Base-by-base conservation (phyloP, 2,113 vertebrate species). In the Dasypus novemcinctus region DNA sequence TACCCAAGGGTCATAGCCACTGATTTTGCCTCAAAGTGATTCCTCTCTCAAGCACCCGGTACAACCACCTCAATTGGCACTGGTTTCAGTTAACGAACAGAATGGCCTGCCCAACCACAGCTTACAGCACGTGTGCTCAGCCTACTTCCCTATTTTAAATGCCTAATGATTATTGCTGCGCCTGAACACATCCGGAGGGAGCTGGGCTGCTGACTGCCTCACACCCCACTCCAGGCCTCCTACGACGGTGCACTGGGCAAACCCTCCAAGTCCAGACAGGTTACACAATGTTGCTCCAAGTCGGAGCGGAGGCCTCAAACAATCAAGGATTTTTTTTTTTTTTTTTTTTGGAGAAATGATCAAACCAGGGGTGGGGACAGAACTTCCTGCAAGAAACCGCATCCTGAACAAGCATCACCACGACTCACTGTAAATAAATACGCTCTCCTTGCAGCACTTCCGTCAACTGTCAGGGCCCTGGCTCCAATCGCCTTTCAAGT, bases 351-450 rank as follows among this genome's bases (percentile, higher is more conserved):
- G 98, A 98, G 98, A 98, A 98, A 98, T 98, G 98, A 99, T 99
- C 98, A 99, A 98, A 99, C 98, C 96, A 95, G 98, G 98, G 98
- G 98, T 98, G 98, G 98, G 98, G 98, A 98, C 97, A 98, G 98
- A 98, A 99, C 99, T 99, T 99, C 99, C 99, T 99, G 99, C 99
- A 98, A 99, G 99, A 99, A 99, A 99, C 99, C 99, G 99, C 99
- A 99, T 99, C 99, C 99, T 99, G 99, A 99, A 99, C 99, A 98
- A 99, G 99, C 99, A 99, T 99, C 98, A 98, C 99, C 98, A 98
- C 98, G 98, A 99, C 98, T 99, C 98, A 99, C 99, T 99, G 99
- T 99, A 99, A 99, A 99, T 99, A 99, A 99, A 99, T 99, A 99
- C 98, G 99, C 99, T 99, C 98, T 98, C 98, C 98, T 98, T 98